Conservation (phyloP, 1,140 invertebrate species). For the Drosophila setifemur region DNA sequence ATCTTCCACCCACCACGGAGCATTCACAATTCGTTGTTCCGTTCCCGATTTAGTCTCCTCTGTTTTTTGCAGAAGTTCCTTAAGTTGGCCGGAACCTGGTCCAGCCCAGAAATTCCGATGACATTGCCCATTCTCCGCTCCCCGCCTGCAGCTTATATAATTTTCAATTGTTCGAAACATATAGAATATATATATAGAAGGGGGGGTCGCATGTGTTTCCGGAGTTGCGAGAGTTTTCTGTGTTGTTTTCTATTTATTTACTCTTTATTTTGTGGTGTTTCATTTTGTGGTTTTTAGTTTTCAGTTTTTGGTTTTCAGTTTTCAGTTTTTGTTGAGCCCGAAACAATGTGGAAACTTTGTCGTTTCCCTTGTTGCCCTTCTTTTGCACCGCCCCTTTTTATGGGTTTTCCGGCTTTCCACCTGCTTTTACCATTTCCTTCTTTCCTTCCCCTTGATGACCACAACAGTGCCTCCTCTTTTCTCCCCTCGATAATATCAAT, state of each 20-base stretch:
- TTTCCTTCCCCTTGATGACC: too few species aligned
- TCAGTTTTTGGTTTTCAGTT: not conserved
- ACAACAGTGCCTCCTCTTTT: not conserved
- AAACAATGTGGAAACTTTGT: slow-evolving; percentile 2
- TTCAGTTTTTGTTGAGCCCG: slow-evolving; percentile 1
- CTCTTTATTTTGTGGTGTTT: not conserved
- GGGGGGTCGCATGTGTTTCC: too few species aligned
- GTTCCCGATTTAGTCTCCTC: too few species aligned
- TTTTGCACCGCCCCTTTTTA: not conserved
- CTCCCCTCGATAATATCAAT: too few species aligned
- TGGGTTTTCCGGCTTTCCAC: not conserved
- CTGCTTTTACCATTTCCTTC: not conserved
- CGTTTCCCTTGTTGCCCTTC: not conserved
- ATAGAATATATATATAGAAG: not conserved
- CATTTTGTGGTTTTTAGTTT: not conserved
- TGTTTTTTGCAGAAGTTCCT: not conserved
- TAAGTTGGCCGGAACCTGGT: too few species aligned
- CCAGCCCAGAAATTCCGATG: too few species aligned
- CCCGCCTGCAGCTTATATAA: not conserved
- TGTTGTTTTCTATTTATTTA: slow-evolving; percentile 10
- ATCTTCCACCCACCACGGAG: too few species aligned
- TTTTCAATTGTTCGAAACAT: not conserved
- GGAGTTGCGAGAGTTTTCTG: too few species aligned
- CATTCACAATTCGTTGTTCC: slow-evolving; percentile 28
- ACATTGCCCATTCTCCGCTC: not conserved